Evolutionary conservation across 2,797 vertebrate genomes (phyloP).

Genomic region (Nyctalus aviator): DNA sequence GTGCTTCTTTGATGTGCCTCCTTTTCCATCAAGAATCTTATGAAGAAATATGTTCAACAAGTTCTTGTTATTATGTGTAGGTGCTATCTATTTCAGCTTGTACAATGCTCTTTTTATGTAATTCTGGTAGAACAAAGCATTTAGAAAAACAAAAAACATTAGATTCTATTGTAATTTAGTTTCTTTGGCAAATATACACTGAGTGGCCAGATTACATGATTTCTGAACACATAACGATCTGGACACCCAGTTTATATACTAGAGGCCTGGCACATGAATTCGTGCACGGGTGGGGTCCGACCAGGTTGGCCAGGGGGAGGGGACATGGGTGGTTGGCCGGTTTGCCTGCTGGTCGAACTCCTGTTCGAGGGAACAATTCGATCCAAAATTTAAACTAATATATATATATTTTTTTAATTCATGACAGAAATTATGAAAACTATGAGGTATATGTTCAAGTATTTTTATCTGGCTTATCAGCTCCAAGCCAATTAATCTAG

Average conservation of each 20-base stretch:
- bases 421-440: background rate
- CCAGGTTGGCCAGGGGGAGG: too few relatives aligned
- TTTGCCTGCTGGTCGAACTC: too few relatives aligned
- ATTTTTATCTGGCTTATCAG: conserved; percentile 25
- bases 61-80: background rate
- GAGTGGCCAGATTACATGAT: too few relatives aligned
- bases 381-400: background rate
- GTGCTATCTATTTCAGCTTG: background rate
- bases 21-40: background rate
- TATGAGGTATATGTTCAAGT: background rate
- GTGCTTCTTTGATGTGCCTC: background rate
- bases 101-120: background rate
- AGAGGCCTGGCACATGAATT: too few relatives aligned
- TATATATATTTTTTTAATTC: background rate
- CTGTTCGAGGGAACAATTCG: too few relatives aligned
- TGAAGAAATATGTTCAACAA: conserved; percentile 15
- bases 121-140: background rate
- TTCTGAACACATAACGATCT: too few relatives aligned
- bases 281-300: too few relatives aligned
- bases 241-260: too few relatives aligned
- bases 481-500: background rate
- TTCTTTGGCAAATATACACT: conserved; percentile 1
- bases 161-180: background rate
- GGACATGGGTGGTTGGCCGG: too few relatives aligned
- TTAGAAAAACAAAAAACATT: background rate